Conservation (phyloP, 2,797 vertebrate genomes). For the Onychomys leucogaster region DNA sequence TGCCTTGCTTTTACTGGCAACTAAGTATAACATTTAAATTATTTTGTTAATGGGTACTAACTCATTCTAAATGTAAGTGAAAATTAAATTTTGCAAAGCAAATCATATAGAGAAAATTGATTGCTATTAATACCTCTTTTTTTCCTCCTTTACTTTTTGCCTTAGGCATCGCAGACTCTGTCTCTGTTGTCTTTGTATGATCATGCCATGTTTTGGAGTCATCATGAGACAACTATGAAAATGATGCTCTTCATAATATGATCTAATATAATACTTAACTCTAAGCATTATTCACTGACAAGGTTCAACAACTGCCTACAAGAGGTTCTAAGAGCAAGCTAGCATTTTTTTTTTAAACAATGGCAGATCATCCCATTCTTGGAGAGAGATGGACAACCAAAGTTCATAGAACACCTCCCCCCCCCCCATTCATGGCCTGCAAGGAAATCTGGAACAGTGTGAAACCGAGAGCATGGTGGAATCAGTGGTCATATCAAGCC, state of each 20-base stretch:
- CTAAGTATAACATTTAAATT: background rate
- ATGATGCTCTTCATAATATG: background rate
- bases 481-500: background rate
- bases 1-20: background rate
- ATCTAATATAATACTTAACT: background rate
- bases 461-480: background rate
- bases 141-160: background rate
- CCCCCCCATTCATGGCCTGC: background rate
- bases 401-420: background rate
- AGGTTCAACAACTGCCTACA: background rate
- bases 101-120: background rate
- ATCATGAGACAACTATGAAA: background rate
- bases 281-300: background rate
- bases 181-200: conserved; percentile 92
- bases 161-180: conserved; percentile 94
- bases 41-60: conserved; percentile 20
- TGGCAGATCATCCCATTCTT: background rate
- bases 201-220: conserved; percentile 84
- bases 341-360: background rate
- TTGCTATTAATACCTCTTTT: background rate
- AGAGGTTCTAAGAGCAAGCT: background rate
- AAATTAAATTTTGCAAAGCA: background rate
- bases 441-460: background rate
- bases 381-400: background rate
- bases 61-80: background rate